A percentile compares a stretch with the other conserved stretches of the same genome.
Conservation (phyloP, 2,888 invertebrate species). For the Leucoma salicis region DNA sequence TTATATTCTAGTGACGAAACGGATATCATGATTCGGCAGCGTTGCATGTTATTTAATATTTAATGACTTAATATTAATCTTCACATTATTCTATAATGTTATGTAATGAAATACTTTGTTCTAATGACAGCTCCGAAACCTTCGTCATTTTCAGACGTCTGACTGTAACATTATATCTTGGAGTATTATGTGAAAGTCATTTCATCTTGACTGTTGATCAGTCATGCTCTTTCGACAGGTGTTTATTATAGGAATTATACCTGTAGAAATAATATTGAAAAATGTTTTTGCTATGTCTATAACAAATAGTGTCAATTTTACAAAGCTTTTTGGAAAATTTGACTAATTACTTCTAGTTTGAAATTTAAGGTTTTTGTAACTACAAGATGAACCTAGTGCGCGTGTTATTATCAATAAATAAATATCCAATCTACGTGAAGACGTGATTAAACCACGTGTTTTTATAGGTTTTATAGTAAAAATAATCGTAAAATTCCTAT, state of each 20-base stretch:
- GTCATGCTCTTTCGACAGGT: too few species aligned
- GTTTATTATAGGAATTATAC: too few species aligned
- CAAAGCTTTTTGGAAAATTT: too few species aligned
- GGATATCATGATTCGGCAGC: neutral
- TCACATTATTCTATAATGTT: neutral
- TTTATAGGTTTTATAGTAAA: conserved; percentile 2
- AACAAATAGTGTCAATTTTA: too few species aligned
- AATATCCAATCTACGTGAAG: conserved; percentile 1
- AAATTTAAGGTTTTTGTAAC: too few species aligned
- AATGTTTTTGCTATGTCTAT: too few species aligned
- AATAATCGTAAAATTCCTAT: conserved; percentile 11
- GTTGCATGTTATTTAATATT: neutral
- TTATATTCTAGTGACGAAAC: conserved; percentile 17
- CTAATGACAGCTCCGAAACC: neutral
- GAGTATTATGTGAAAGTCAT: neutral
- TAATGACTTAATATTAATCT: neutral
- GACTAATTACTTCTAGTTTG: neutral
- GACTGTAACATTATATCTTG: neutral
- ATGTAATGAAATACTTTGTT: neutral
- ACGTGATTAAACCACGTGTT: conserved; percentile 1
- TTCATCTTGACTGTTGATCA: neutral
- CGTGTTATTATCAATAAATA: conserved; percentile 6
- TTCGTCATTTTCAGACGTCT: neutral
- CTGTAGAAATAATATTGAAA: too few species aligned
- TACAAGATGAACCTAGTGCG: too few species aligned